phyloP scores from a whole-genome alignment of 2,888 invertebrate genomes.

The Idaea straminata region DNA sequence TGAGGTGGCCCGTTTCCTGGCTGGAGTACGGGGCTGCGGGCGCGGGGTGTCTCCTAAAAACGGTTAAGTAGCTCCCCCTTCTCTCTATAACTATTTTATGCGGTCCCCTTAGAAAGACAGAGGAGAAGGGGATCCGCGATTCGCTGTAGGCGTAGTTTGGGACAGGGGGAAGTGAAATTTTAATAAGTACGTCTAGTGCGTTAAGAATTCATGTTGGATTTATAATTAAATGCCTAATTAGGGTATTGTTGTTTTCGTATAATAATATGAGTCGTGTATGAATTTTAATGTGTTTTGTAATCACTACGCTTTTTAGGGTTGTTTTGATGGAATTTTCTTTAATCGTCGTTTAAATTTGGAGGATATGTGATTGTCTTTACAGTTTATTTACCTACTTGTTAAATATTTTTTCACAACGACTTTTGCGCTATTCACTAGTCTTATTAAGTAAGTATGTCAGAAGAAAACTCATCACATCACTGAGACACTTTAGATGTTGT shows the following conservation, averaged over 20 bases:
- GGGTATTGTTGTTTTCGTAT: slow-evolving; percentile 62
- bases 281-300: slow-evolving; percentile 53
- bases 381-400: not conserved
- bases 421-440: no score
- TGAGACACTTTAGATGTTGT: no score
- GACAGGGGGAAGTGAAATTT: slow-evolving; percentile 72
- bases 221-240: slow-evolving; percentile 77
- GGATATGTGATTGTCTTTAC: not conserved
- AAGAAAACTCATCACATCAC: no score
- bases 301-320: slow-evolving; percentile 33
- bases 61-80: slow-evolving; percentile 79
- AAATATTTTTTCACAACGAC: not conserved
- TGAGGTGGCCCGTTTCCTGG: slow-evolving; percentile 67
- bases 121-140: slow-evolving; percentile 73
- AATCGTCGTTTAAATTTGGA: not conserved
- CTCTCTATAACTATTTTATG: slow-evolving; percentile 80
- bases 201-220: slow-evolving; percentile 78
- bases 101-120: slow-evolving; percentile 80
- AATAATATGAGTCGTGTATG: slow-evolving; percentile 41
- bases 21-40: slow-evolving; percentile 59
- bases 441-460: no score
- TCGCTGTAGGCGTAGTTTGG: slow-evolving; percentile 62
- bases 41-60: slow-evolving; percentile 79
- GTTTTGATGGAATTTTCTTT: slow-evolving; percentile 24
- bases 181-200: slow-evolving; percentile 74